Conservation (phyloP, 2,888 invertebrate genomes). For the Rhamphomyia laevipes region DNA sequence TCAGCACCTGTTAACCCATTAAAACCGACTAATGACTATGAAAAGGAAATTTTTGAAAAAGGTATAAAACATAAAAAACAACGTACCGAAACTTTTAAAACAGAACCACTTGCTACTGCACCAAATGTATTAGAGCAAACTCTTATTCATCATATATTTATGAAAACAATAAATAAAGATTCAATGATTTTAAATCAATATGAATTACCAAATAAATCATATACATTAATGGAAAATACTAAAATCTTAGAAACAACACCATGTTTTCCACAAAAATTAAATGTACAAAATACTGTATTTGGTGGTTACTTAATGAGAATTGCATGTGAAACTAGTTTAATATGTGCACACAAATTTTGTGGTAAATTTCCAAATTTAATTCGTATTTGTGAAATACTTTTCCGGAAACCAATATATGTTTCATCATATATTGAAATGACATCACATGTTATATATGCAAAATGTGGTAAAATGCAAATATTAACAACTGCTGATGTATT, state of each 20-base stretch:
- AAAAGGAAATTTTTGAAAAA: slow-evolving; percentile 41
- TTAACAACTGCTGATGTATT: no score
- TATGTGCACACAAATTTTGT: slow-evolving; percentile 48
- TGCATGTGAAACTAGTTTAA: slow-evolving; percentile 59
- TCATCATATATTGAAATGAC: slow-evolving; percentile 57
- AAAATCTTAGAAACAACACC: slow-evolving; percentile 46
- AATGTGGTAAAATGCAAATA: slow-evolving; percentile 43
- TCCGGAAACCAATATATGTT: slow-evolving; percentile 58
- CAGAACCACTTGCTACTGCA: slow-evolving; percentile 43
- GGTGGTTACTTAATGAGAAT: slow-evolving; percentile 64
- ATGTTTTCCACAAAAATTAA: slow-evolving; percentile 49
- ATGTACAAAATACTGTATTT: slow-evolving; percentile 57
- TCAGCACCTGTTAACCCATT: slow-evolving; percentile 43
- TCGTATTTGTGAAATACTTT: slow-evolving; percentile 59
- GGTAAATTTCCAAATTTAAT: slow-evolving; percentile 44
- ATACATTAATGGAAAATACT: slow-evolving; percentile 55
- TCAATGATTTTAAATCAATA: slow-evolving; percentile 42
- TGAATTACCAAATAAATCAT: slow-evolving; percentile 42
- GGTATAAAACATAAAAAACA: slow-evolving; percentile 41
- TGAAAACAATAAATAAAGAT: slow-evolving; percentile 44
- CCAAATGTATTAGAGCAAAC: slow-evolving; percentile 49
- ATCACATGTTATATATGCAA: slow-evolving; percentile 49
- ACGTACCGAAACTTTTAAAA: slow-evolving; percentile 30
- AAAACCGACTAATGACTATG: slow-evolving; percentile 43
- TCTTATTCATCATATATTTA: slow-evolving; percentile 50